phyloP scores from a whole-genome alignment of 2,113 vertebrate genomes.

The Copsychus sechellarum region DNA sequence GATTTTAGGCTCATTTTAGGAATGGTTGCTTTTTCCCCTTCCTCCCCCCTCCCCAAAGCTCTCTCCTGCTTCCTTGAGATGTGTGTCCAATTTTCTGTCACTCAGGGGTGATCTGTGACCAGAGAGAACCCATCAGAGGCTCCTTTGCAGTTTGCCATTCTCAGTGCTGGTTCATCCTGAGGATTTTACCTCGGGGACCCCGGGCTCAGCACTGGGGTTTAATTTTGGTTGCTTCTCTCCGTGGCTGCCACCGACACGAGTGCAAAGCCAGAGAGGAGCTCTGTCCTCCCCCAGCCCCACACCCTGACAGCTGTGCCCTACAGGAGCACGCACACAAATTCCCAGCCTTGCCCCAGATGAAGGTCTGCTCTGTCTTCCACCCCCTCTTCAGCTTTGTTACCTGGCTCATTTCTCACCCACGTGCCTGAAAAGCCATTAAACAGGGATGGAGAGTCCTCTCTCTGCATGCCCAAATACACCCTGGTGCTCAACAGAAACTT shows the following conservation, averaged over 20 bases:
- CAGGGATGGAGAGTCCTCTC: neutral
- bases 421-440: neutral
- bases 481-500: neutral
- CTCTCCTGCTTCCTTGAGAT: neutral
- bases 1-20: slow-evolving; percentile 18
- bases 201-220: neutral
- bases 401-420: neutral
- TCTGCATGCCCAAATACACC: neutral
- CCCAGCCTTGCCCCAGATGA: neutral
- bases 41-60: neutral
- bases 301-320: neutral
- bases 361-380: neutral
- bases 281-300: neutral
- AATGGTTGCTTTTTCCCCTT: neutral
- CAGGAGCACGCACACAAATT: neutral
- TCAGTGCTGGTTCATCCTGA: neutral
- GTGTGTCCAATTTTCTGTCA: slow-evolving; percentile 56
- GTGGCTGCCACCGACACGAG: neutral
- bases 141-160: slow-evolving; percentile 15
- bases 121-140: neutral
- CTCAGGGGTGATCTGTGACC: slow-evolving; percentile 6
- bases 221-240: neutral
- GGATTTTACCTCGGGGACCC: slow-evolving; percentile 10
- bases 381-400: neutral
- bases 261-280: neutral